Base-by-base conservation (phyloP, 2,888 invertebrate genomes). In the Heteromurus nitidus region DNA sequence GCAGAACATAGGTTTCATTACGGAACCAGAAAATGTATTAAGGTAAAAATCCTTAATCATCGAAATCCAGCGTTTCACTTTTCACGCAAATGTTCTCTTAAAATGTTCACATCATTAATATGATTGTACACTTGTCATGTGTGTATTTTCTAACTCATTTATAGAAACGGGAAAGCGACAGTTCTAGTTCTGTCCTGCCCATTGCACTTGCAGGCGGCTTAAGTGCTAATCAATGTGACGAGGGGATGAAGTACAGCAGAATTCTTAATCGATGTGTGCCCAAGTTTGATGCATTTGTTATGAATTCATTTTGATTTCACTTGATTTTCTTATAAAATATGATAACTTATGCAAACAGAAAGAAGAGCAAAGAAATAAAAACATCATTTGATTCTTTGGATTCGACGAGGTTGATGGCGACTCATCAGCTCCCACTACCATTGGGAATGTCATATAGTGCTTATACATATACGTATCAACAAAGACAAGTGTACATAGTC, bases 261-360 rank as follows among this genome's bases (percentile, higher is more conserved):
- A 16, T 42, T 0, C 44, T 72, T 3, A 60, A 47, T 7, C 42
- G 47, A 47, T 72, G 72, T 16, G 47, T 72, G 3, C 7, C 72
- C 2, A 72, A 58, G 16, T 62, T 47, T 2, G 47, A 60, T 20
- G 72, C 47, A 20, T 72, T 72, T 47, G 11, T 72, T 3, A 20
- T 72, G 47, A 70, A 55, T 7, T 47, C n/a, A 13, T 36, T n/a
- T n/a, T n/a, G n/a, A n/a, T n/a, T n/a, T n/a, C n/a, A n/a, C n/a
- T n/a, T n/a, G n/a, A n/a, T n/a, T n/a, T n/a, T n/a, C n/a, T n/a
- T n/a, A n/a, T n/a, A n/a, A n/a, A n/a, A n/a, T n/a, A n/a, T n/a
- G n/a, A n/a, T n/a, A n/a, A n/a, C n/a, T n/a, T n/a, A n/a, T n/a
- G n/a, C n/a, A n/a, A n/a, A n/a, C n/a, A n/a, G n/a, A n/a, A n/a